These are phyloP conservation scores for Notamacropus eugenii DNA, from an alignment of 2,797 vertebrate genomes.

Conservation along the genomic window DNA sequence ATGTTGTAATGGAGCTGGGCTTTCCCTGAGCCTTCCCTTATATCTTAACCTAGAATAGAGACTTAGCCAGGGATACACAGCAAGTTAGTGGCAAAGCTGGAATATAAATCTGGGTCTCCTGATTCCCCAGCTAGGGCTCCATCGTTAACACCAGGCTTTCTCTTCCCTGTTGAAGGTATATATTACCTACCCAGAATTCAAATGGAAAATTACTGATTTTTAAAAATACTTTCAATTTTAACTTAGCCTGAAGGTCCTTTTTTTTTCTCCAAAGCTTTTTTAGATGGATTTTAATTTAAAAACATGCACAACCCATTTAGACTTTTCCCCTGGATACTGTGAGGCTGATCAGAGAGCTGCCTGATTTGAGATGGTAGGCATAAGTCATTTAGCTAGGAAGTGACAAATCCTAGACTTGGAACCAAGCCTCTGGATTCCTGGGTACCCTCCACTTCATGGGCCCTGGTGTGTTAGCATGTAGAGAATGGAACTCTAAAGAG, in stretches of 20 bases:
- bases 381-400: neutral
- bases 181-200: conserved; percentile 8
- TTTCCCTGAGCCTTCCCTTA: neutral
- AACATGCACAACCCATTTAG: neutral
- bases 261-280: neutral
- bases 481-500: neutral
- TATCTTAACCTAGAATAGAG: neutral
- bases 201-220: neutral
- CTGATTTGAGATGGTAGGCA: neutral
- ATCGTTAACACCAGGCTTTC: neutral
- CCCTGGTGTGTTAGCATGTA: neutral
- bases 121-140: neutral
- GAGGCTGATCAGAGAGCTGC: neutral
- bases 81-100: too few species aligned
- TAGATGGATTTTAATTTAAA: conserved; percentile 13
- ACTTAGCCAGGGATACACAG: neutral
- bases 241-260: neutral
- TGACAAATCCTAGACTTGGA: neutral
- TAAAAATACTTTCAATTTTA: neutral
- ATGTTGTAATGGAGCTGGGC: neutral
- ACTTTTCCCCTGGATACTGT: neutral
- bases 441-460: neutral
- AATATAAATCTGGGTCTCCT: neutral
- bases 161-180: neutral
- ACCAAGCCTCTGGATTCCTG: neutral